A percentile compares a stretch with the other conserved stretches of the same genome.
These are phyloP conservation scores for Sicus ferrugineus DNA, from an alignment of 2,888 invertebrate species.

Conservation along the genomic window DNA sequence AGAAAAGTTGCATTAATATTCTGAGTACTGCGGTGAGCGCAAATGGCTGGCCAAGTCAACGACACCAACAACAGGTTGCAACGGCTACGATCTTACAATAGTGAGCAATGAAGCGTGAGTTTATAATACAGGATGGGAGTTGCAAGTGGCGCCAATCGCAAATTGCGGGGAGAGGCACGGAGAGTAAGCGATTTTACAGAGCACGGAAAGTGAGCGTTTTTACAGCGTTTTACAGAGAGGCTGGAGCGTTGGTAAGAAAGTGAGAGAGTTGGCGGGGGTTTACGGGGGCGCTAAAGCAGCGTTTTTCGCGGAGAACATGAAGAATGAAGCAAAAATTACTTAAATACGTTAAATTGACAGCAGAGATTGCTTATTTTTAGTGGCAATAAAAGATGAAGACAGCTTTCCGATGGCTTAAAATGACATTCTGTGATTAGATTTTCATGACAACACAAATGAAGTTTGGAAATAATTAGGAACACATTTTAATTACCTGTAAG, in stretches of 20 bases:
- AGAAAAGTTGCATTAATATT: constrained; percentile 4
- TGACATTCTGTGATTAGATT: neutral
- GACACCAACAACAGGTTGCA: neutral
- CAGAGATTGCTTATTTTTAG: neutral
- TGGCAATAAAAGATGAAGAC: neutral
- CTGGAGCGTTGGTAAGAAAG: neutral
- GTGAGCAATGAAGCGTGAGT: too few species aligned
- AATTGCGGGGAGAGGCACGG: neutral
- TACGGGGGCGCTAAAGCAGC: neutral
- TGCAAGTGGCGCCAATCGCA: neutral
- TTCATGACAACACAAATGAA: neutral
- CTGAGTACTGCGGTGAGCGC: neutral
- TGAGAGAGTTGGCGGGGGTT: neutral
- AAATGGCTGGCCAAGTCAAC: neutral
- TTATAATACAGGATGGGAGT: too few species aligned
- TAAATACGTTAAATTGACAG: neutral
- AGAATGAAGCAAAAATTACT: neutral
- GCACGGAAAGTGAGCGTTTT: neutral
- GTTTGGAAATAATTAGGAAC: neutral
- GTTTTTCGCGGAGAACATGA: neutral
- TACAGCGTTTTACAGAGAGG: neutral
- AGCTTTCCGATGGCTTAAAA: neutral
- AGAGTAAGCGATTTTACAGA: neutral
- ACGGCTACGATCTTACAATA: neutral
- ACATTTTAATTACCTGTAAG: constrained; percentile 30